Evolutionary conservation across 2,797 vertebrate genomes (phyloP).

Genomic region (Gymnopithys bicolor): DNA sequence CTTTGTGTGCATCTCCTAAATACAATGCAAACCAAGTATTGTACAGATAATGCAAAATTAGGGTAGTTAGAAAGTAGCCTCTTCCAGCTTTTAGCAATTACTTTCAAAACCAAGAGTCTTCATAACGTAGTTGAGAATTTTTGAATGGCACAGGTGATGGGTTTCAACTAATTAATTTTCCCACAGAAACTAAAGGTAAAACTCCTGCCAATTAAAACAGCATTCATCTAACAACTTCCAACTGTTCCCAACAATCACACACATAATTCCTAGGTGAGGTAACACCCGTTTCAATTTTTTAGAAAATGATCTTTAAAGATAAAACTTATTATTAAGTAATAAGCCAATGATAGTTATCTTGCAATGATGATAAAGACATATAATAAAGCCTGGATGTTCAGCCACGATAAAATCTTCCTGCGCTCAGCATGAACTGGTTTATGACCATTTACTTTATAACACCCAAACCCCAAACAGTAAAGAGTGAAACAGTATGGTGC

Average conservation of each 20-base stretch:
- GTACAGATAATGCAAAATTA: neutral
- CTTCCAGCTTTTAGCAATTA: neutral
- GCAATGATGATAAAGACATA: neutral
- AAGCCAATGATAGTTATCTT: conserved; percentile 7
- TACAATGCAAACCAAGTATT: neutral
- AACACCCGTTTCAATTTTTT: neutral
- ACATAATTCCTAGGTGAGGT: conserved; percentile 8
- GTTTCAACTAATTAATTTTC: neutral
- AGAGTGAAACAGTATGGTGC: fast-evolving
- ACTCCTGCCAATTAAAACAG: neutral
- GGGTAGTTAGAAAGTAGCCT: neutral
- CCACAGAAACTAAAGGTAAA: neutral
- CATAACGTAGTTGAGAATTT: neutral
- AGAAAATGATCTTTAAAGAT: conserved; percentile 47
- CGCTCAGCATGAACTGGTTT: neutral
- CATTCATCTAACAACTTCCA: neutral
- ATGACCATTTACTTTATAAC: neutral
- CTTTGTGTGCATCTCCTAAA: neutral
- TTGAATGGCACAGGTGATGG: neutral
- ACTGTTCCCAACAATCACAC: neutral
- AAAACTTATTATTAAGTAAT: conserved; percentile 37
- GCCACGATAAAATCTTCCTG: neutral
- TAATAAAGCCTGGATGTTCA: neutral
- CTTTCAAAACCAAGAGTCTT: neutral
- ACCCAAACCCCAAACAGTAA: neutral